Evolutionary conservation across 2,113 vertebrate species (phyloP), one percentile per base, ranked within the genome.

Genomic region (Hippocampus mohnikei): DNA sequence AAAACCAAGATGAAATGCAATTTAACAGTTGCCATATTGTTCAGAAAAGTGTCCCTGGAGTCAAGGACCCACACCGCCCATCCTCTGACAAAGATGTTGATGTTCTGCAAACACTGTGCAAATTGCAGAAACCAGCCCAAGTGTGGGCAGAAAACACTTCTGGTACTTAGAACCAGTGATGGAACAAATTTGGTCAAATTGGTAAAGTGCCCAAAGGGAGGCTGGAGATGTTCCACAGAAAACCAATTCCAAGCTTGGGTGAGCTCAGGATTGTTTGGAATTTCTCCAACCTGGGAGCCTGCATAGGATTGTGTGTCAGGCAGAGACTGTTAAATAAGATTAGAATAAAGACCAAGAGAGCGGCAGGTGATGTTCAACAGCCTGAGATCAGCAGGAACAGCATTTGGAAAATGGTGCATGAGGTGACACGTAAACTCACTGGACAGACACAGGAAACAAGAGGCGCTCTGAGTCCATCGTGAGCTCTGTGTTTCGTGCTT

Each of bases 181-280:
- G 92, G 91, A 94, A 93, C 92, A 94, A 92, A 94, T 94, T 93
- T 94, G 93, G 93, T 93, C 92, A 94, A 92, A 94, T 94, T 92
- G 92, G 93, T 93, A 91, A 94, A 92, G 91, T 93, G 93, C 92
- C 92, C 92, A 90, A 93, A 93, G 92, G 92, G 92, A 92, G 92
- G 92, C 91, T 88, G 91, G 91, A 93, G 92, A 92, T 93, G 91
- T 93, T 93, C 91, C 92, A 92, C 91, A 81, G 91, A 93, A 94
- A 94, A 94, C 92, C 93, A 94, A 94, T 94, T 93, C 93, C 91
- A 94, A 94, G 93, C 93, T 92, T 93, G 92, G 92, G 89, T 94
- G 93, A 93, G 89, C 92, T 91, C 90, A 89, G 92, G 92, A 94
- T 94, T 93, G 93, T 93, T 93, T 94, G 92, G 92, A 94, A 93